Conservation (phyloP, 53 echinoderm and acorn worm genomes). For the Hippasteria phrygiana region DNA sequence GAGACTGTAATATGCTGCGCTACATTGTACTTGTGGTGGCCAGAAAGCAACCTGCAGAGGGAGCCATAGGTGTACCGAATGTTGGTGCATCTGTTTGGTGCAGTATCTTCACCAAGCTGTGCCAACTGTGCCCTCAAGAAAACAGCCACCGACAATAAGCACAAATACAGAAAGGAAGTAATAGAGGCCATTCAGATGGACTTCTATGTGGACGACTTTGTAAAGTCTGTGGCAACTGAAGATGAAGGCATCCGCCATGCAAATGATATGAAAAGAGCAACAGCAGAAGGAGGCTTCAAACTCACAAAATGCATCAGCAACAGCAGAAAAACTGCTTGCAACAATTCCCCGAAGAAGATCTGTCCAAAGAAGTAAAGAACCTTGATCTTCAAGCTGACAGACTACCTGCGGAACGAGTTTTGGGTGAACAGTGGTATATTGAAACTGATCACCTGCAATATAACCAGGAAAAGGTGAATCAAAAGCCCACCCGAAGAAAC, state of each 20-base stretch:
- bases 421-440: constrained; percentile 77
- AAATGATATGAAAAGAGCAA: constrained; percentile 6
- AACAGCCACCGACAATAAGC: constrained; percentile 65
- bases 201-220: constrained; percentile 81
- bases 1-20: constrained; percentile 64
- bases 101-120: too few relatives aligned
- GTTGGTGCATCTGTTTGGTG: too few relatives aligned
- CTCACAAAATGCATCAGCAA: constrained; percentile 75
- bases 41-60: constrained; percentile 55
- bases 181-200: constrained; percentile 53
- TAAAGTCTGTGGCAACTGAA: constrained; percentile 70
- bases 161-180: constrained; percentile 47
- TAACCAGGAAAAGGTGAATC: constrained; percentile 37
- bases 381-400: constrained; percentile 51
- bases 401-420: constrained; percentile 63
- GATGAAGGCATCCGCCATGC: constrained; percentile 49
- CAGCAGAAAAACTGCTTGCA: constrained; percentile 53
- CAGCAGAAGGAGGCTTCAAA: constrained; percentile 65
- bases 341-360: constrained; percentile 59
- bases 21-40: constrained; percentile 86
- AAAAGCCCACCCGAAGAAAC: constrained; percentile 52
- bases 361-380: constrained; percentile 68
- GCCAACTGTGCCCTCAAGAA: constrained; percentile 56
- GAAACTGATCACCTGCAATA: constrained; percentile 58
- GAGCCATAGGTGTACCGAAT: constrained; percentile 71